A percentile compares a stretch with the other conserved stretches of the same genome.
Conservation (phyloP, 2,888 invertebrate species). For the Phortica magna region DNA sequence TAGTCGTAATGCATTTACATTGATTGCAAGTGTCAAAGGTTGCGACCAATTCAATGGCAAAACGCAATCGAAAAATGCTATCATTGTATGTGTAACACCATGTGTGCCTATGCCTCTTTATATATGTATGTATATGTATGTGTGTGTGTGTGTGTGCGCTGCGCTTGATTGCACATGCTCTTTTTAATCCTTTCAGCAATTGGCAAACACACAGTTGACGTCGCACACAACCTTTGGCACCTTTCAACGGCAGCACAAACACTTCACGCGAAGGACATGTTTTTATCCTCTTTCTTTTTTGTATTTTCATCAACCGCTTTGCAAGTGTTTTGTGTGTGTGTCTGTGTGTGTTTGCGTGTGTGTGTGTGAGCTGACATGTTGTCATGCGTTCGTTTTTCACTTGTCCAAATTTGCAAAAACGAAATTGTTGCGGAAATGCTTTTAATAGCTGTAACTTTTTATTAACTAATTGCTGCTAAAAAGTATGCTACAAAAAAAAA, state of each 20-base stretch:
- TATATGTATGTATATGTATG: constrained; percentile 21
- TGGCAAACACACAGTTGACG: constrained; percentile 33
- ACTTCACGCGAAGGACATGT: constrained; percentile 19
- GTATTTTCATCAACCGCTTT: constrained; percentile 29
- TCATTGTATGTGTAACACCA: constrained; percentile 16
- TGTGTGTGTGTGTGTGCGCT: constrained; percentile 24
- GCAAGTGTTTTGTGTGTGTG: constrained; percentile 13
- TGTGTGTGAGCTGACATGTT: neutral
- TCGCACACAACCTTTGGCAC: constrained; percentile 2
- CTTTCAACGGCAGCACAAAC: constrained; percentile 33
- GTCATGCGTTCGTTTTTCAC: neutral
- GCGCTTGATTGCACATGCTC: neutral
- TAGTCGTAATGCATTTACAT: constrained; percentile 3
- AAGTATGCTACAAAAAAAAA: neutral
- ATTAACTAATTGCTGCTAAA: neutral
- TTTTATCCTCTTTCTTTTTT: constrained; percentile 26
- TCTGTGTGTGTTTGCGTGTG: constrained; percentile 23
- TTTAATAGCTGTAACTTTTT: neutral
- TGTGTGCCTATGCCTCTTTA: constrained; percentile 18
- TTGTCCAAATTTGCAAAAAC: neutral
- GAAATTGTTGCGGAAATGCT: constrained; percentile 15
- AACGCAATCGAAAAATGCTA: constrained; percentile 7
- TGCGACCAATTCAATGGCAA: neutral
- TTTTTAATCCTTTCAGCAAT: neutral
- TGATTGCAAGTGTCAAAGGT: constrained; percentile 19